phyloP scores from a whole-genome alignment of 2,113 vertebrate species.

The Chamaetylas fuelleborni region DNA sequence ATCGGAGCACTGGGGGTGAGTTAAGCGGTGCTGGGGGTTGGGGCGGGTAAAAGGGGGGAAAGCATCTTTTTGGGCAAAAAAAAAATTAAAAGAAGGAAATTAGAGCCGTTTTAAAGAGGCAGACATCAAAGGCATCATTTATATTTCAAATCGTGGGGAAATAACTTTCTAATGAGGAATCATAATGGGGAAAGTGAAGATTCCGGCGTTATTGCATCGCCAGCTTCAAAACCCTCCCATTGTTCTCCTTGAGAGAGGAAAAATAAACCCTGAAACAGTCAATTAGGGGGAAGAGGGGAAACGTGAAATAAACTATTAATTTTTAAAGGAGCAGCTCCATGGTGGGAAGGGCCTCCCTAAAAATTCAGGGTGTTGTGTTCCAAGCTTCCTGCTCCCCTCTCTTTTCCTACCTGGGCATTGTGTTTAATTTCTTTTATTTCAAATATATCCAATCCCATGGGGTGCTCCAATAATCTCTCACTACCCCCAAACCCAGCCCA shows the following conservation, averaged over 20 bases:
- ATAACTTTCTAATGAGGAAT: conserved; percentile 76
- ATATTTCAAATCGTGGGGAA: conserved; percentile 70
- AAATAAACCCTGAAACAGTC: background rate
- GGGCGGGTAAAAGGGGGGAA: background rate
- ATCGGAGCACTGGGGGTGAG: conserved; percentile 45
- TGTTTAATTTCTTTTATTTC: background rate
- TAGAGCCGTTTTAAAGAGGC: conserved; percentile 13
- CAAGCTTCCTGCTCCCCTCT: background rate
- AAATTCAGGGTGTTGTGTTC: background rate
- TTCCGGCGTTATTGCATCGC: conserved; percentile 21
- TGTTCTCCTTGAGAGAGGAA: conserved; percentile 62
- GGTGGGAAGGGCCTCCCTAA: background rate
- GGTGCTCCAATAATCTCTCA: background rate
- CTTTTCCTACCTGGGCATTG: fast-evolving
- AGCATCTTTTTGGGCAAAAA: background rate
- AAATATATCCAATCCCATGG: fast-evolving
- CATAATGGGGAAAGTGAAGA: conserved; percentile 40
- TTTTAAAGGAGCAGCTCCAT: conserved; percentile 28
- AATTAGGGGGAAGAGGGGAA: conserved; percentile 28
- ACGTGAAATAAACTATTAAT: conserved; percentile 42
- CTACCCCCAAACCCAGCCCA: background rate
- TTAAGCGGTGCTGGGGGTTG: conserved; percentile 2
- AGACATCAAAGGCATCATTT: conserved; percentile 70
- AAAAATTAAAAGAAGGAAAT: conserved; percentile 33
- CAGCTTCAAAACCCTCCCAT: conserved; percentile 66